Evolutionary conservation across 1,140 invertebrate species (phyloP).

Genomic region (Potamilus streckersoni): DNA sequence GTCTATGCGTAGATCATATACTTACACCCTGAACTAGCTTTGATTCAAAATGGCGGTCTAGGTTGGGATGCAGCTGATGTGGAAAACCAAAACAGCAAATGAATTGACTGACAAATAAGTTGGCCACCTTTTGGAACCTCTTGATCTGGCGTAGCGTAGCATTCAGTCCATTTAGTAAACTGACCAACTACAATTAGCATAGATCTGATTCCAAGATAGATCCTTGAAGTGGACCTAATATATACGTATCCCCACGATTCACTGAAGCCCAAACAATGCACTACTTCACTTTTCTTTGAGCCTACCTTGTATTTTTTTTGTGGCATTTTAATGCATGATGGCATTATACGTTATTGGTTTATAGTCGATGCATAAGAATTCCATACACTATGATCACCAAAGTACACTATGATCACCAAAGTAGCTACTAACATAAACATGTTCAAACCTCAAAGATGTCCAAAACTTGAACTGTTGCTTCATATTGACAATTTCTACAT

Average conservation of each 20-base stretch:
- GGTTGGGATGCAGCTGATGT: no score
- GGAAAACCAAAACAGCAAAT: not conserved
- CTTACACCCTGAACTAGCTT: slow-evolving; percentile 15
- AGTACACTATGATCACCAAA: no score
- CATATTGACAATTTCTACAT: no score
- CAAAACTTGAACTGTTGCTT: no score
- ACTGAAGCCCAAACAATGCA: slow-evolving; percentile 1
- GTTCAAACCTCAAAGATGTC: no score
- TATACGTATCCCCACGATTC: not conserved
- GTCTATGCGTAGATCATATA: slow-evolving; percentile 10
- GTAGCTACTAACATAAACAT: no score
- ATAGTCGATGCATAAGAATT: no score
- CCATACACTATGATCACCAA: no score
- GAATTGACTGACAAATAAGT: slow-evolving; percentile 21
- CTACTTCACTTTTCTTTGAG: not conserved
- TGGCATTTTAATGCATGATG: no score
- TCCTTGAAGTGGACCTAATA: not conserved
- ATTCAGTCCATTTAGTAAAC: slow-evolving; percentile 6
- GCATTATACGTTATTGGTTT: no score
- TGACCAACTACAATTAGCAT: not conserved
- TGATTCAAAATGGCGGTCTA: slow-evolving; percentile 1
- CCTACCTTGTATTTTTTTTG: no score
- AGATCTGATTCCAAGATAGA: not conserved
- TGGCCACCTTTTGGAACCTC: not conserved
- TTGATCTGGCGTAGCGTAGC: slow-evolving; percentile 1